Conservation (phyloP, 2,888 invertebrate species). For the Acanthosepion lycidas region DNA sequence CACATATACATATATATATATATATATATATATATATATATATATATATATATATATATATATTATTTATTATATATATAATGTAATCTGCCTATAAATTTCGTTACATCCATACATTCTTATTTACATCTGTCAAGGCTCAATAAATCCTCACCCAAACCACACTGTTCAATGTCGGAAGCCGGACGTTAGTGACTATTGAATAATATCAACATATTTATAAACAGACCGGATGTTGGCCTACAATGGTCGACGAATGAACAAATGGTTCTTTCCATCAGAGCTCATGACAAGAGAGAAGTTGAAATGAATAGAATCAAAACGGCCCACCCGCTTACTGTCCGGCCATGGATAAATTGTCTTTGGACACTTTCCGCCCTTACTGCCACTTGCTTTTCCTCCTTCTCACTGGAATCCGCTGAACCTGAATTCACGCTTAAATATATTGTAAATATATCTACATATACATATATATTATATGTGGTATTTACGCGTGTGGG, state of each 20-base stretch:
- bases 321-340: neutral
- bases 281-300: neutral
- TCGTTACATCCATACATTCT: neutral
- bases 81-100: neutral
- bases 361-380: neutral
- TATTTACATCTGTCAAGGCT: neutral
- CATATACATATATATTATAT: neutral
- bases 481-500: neutral
- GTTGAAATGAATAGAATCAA: neutral
- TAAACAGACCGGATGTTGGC: neutral
- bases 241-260: neutral
- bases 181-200: neutral
- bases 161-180: neutral
- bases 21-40: neutral
- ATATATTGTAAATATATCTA: neutral
- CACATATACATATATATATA: neutral
- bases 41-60: neutral
- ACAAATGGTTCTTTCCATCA: neutral
- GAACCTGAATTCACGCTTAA: neutral
- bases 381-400: neutral
- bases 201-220: slow-evolving; percentile 33
- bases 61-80: neutral
- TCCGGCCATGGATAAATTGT: neutral
- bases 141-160: neutral
- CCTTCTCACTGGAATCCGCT: neutral